These are phyloP conservation scores for Pissodes strobi DNA, from an alignment of 1,140 invertebrate genomes.

Conservation along the genomic window DNA sequence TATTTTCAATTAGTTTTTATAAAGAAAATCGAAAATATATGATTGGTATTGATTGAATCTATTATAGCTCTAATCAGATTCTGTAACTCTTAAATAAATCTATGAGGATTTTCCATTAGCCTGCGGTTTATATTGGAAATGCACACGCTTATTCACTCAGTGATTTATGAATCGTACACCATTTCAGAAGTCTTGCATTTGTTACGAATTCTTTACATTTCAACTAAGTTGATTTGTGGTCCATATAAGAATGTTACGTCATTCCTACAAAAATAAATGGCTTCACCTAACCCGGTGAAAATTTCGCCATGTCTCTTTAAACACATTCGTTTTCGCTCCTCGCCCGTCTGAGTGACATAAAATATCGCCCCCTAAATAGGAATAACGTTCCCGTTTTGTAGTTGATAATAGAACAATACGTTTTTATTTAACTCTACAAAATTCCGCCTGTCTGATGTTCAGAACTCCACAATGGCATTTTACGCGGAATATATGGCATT, in stretches of 20 bases:
- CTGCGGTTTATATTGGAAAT: too few species aligned
- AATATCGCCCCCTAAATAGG: conserved; percentile 29
- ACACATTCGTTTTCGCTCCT: conserved; percentile 25
- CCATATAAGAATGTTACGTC: conserved; percentile 26
- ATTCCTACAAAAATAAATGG: conserved; percentile 27
- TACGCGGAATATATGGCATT: conserved; percentile 25
- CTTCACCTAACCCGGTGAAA: conserved; percentile 25
- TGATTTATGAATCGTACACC: neutral
- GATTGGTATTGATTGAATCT: too few species aligned
- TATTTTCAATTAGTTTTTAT: too few species aligned
- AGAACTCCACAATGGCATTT: conserved; percentile 17
- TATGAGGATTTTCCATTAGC: too few species aligned
- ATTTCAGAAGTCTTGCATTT: neutral
- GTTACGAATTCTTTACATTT: conserved; percentile 3
- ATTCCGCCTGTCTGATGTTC: conserved; percentile 36
- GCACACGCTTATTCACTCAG: neutral
- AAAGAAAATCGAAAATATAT: too few species aligned
- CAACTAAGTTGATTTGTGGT: conserved; percentile 28
- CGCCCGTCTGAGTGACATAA: conserved; percentile 25
- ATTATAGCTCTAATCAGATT: too few species aligned
- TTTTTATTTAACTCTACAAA: conserved; percentile 35
- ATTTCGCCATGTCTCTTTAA: conserved; percentile 26
- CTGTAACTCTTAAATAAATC: too few species aligned
- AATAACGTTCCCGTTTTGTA: conserved; percentile 29
- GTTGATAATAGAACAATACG: conserved; percentile 33